These are phyloP conservation scores for Hypotaenidia philippensis DNA, from an alignment of 2,797 vertebrate genomes.

Conservation along the genomic window DNA sequence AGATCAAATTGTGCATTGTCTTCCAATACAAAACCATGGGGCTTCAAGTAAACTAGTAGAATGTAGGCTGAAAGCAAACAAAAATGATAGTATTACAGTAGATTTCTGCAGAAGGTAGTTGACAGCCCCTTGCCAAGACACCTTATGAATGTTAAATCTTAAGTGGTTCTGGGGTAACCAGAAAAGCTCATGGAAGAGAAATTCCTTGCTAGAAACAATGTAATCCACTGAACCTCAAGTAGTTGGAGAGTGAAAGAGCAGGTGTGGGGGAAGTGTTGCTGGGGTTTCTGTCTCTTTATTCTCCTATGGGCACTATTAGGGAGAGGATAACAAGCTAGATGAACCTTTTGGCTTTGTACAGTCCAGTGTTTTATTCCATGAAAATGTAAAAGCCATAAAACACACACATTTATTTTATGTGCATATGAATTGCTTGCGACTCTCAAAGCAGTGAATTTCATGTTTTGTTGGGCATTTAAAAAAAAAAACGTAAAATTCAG, in stretches of 20 bases:
- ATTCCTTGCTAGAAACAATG: background rate
- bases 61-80: background rate
- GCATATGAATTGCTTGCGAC: background rate
- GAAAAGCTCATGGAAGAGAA: background rate
- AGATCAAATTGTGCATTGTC: background rate
- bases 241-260: background rate
- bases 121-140: background rate
- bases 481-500: background rate
- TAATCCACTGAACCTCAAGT: background rate
- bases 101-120: background rate
- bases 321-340: background rate
- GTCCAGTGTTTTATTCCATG: background rate
- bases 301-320: background rate
- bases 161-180: accelerated
- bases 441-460: background rate
- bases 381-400: background rate
- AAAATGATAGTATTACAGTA: background rate
- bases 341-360: background rate
- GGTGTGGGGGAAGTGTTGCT: background rate
- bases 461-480: background rate
- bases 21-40: background rate
- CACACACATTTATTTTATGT: background rate
- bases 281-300: background rate
- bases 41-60: background rate
- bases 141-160: background rate